Base-by-base conservation (phyloP, 2,888 invertebrate genomes). In the Yponomeuta sedellus region DNA sequence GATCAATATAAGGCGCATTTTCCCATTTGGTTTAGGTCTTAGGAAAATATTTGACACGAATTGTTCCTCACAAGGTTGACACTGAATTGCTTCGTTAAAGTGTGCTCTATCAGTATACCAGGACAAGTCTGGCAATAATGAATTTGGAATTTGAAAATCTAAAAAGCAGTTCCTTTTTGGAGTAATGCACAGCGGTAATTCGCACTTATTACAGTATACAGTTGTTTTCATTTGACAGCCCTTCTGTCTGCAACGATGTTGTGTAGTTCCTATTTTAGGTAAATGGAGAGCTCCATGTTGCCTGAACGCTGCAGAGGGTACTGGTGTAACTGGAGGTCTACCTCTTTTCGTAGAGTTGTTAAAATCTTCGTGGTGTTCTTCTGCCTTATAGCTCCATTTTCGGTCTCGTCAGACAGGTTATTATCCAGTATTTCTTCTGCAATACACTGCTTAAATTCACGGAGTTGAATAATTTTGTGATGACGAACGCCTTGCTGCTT, bases 91-190 rank as follows among this genome's bases (percentile, higher is more conserved):
- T 61, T 61, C n/a, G 12, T 61, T n/a, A 12, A 12, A 22, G 25
- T 64, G 56, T 25, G 19, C 34, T 3, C 28, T 62, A 56, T 67
- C 58, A 61, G 59, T n/a, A n/a, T n/a, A 34, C 34, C 34, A 34
- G 34, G 0, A 5, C 34, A 34, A 34, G 34, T 34, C 34, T 6
- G 34, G 34, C 34, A 34, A 34, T 34, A 34, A 8, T 34, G 34
- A 34, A 1, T 34, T 6, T 34, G 34, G 34, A 34, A 34, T 34
- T n/a, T n/a, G n/a, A n/a, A n/a, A n/a, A n/a, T n/a, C n/a, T n/a
- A n/a, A n/a, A n/a, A n/a, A n/a, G n/a, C n/a, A n/a, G n/a, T n/a
- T n/a, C n/a, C n/a, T n/a, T n/a, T n/a, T n/a, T n/a, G n/a, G n/a
- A n/a, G n/a, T n/a, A n/a, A n/a, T n/a, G n/a, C n/a, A n/a, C n/a